Conservation (phyloP, 53 echinoderm and acorn worm species). For the Luidia sarsii region DNA sequence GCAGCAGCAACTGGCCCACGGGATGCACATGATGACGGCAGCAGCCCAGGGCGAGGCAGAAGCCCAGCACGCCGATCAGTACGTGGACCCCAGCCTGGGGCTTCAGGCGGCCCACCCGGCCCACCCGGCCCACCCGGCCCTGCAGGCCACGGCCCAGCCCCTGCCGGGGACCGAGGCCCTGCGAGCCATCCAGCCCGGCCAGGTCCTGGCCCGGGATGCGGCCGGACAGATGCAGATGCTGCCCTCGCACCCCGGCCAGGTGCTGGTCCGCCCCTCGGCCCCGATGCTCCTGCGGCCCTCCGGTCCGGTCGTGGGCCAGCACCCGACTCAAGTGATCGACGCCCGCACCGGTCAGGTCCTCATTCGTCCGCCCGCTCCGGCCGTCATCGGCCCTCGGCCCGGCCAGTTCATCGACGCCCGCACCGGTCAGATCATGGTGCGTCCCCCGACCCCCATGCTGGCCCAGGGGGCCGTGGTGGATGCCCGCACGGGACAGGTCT, state of each 20-base stretch:
- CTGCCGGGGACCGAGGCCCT: slow-evolving; percentile 20
- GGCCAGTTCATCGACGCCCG: slow-evolving; percentile 41
- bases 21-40: slow-evolving; percentile 40
- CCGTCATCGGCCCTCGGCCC: slow-evolving; percentile 12
- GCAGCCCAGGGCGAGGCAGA: slow-evolving; percentile 12
- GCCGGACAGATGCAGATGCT: slow-evolving; percentile 33
- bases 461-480: too few species aligned
- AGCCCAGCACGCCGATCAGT: slow-evolving; percentile 41
- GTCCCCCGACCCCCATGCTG: not conserved
- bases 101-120: slow-evolving; percentile 29
- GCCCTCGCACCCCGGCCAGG: slow-evolving; percentile 24
- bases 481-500: slow-evolving; percentile 17
- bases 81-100: slow-evolving; percentile 14
- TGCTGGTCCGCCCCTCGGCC: slow-evolving; percentile 5
- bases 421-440: slow-evolving; percentile 35
- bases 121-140: slow-evolving; percentile 26
- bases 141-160: slow-evolving; percentile 27
- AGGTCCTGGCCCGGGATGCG: slow-evolving; percentile 26
- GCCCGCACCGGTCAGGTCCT: slow-evolving; percentile 30
- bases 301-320: not conserved
- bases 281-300: not conserved
- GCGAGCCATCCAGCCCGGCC: slow-evolving; percentile 18
- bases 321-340: slow-evolving; percentile 18
- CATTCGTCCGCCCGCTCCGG: slow-evolving; percentile 10
- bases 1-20: slow-evolving; percentile 40